Conservation (phyloP, 2,113 vertebrate species). For the Heptranchias perlo region DNA sequence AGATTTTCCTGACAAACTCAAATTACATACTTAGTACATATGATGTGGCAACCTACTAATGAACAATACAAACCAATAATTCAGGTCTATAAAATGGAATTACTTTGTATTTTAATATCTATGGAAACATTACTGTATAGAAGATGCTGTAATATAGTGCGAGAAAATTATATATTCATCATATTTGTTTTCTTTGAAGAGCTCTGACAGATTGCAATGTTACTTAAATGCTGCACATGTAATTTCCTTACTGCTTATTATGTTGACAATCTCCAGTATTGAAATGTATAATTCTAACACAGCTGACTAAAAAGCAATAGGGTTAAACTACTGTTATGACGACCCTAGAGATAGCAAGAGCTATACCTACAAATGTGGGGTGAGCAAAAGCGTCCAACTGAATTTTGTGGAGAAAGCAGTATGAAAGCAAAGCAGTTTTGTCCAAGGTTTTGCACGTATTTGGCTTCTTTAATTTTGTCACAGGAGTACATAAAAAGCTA, state of each 20-base stretch:
- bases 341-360: background rate
- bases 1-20: background rate
- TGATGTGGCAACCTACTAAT: background rate
- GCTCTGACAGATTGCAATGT: slow-evolving; percentile 33
- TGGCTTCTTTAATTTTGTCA: background rate
- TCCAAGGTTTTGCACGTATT: background rate
- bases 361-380: background rate
- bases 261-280: slow-evolving; percentile 31
- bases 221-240: slow-evolving; percentile 27
- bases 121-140: background rate
- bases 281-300: slow-evolving; percentile 5
- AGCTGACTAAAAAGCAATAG: background rate
- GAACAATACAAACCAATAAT: slow-evolving; percentile 27
- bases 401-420: background rate
- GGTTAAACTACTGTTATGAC: background rate
- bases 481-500: background rate
- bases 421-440: background rate
- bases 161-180: slow-evolving; percentile 26
- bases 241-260: slow-evolving; percentile 35
- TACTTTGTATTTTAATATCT: background rate
- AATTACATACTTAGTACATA: slow-evolving; percentile 19
- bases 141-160: slow-evolving; percentile 10
- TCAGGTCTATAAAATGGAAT: background rate
- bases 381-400: background rate
- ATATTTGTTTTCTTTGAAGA: slow-evolving; percentile 27